Percentiles rank a stretch among this genome's conserved stretches.
phyloP scores from a whole-genome alignment of 2,113 vertebrate species.

The Merops nubicus region DNA sequence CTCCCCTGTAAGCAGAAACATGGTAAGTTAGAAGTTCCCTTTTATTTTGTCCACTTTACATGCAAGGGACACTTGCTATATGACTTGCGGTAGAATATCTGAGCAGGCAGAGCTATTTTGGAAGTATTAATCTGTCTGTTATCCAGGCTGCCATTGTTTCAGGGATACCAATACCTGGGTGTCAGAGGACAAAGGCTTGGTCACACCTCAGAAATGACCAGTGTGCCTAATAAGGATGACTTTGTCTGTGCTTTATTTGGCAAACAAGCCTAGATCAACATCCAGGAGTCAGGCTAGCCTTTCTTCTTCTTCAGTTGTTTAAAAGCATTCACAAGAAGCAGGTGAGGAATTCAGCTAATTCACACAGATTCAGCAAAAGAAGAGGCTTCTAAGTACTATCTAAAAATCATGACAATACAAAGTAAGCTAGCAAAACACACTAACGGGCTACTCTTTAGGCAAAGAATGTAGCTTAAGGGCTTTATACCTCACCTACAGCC shows the following conservation, averaged over 20 bases:
- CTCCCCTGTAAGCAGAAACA: conserved; percentile 79
- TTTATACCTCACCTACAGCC: background rate
- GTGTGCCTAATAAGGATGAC: accelerated
- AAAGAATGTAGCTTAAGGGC: background rate
- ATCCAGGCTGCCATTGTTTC: background rate
- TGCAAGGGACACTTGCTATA: accelerated
- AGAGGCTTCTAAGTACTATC: background rate
- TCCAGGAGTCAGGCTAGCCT: background rate
- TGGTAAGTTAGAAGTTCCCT: background rate
- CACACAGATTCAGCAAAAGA: background rate
- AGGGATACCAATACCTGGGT: accelerated
- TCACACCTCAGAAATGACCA: background rate
- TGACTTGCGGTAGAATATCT: background rate
- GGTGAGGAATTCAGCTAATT: background rate
- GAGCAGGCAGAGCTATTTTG: background rate
- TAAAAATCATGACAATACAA: accelerated
- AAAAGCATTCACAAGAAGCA: background rate
- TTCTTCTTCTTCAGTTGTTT: background rate
- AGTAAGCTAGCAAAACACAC: accelerated
- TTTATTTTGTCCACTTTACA: background rate
- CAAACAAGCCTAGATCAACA: background rate
- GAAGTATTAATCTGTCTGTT: background rate
- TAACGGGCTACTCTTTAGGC: background rate
- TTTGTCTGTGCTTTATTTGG: accelerated
- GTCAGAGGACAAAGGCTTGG: background rate